Conservation (phyloP, 37 sponge, comb jelly and placozoan genomes). For the Cliona cf. orientalis region DNA sequence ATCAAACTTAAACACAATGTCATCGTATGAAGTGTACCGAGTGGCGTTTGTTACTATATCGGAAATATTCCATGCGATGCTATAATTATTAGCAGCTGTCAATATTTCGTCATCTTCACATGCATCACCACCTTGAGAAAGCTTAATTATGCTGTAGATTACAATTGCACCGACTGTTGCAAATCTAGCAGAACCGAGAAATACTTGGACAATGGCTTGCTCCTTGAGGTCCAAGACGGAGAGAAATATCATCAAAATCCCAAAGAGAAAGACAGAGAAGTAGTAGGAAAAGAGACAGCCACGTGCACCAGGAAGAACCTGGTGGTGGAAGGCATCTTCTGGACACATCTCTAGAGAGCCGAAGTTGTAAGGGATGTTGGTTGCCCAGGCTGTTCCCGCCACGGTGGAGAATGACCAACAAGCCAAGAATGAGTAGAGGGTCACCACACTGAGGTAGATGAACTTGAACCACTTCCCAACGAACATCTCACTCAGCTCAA, state of each 20-base stretch:
- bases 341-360: slow-evolving; percentile 56
- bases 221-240: slow-evolving; percentile 83
- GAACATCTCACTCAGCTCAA: slow-evolving; percentile 77
- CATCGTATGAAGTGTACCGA: neutral
- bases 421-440: slow-evolving; percentile 64
- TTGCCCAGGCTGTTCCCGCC: slow-evolving; percentile 89
- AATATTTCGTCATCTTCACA: neutral
- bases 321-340: slow-evolving; percentile 60
- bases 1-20: slow-evolving; percentile 62
- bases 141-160: slow-evolving; percentile 60
- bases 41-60: neutral
- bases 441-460: slow-evolving; percentile 69
- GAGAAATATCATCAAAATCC: slow-evolving; percentile 60
- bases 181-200: slow-evolving; percentile 80
- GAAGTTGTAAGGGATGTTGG: slow-evolving; percentile 81
- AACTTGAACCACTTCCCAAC: slow-evolving; percentile 56
- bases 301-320: slow-evolving; percentile 37
- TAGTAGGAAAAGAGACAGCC: slow-evolving; percentile 68
- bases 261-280: slow-evolving; percentile 83
- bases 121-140: slow-evolving; percentile 7
- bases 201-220: slow-evolving; percentile 84
- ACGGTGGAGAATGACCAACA: slow-evolving; percentile 75
- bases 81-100: neutral
- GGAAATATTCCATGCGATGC: neutral
- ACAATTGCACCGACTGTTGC: slow-evolving; percentile 68